Evolutionary conservation across 1,140 invertebrate species (phyloP).

Genomic region (Drosophila aff.): DNA sequence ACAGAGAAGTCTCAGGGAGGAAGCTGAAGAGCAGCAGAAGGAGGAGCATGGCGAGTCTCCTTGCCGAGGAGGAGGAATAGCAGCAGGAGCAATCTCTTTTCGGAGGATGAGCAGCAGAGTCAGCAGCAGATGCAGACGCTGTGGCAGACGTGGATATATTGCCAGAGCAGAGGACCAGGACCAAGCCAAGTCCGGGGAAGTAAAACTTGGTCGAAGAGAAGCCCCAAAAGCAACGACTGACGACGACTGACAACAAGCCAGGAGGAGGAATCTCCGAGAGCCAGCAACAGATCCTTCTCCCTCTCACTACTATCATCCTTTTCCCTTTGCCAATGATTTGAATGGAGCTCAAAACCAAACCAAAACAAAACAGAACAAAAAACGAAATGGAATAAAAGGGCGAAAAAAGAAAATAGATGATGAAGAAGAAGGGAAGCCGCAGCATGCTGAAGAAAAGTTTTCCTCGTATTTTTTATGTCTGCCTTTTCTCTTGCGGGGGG

Average conservation of each 20-base stretch:
- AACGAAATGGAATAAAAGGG: conserved; percentile 2
- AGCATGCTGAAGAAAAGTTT: conserved; percentile 52
- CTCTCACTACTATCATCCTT: background rate
- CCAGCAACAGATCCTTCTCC: conserved; percentile 32
- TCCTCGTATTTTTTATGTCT: conserved; percentile 18
- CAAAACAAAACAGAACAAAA: conserved; percentile 24
- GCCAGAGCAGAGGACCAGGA: conserved; percentile 33
- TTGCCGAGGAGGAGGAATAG: background rate
- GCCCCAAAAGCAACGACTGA: conserved; percentile 36
- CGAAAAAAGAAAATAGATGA: conserved; percentile 25
- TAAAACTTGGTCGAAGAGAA: conserved; percentile 37
- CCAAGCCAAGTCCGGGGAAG: conserved; percentile 6
- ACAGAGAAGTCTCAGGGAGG: background rate
- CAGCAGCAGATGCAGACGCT: conserved; percentile 58
- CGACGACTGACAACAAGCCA: conserved; percentile 40
- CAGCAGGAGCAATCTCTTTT: background rate
- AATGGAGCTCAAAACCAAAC: conserved; percentile 29
- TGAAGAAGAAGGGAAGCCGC: conserved; percentile 11
- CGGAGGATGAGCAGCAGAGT: background rate
- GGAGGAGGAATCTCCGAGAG: background rate
- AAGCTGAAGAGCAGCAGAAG: conserved; percentile 28
- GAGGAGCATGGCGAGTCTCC: background rate
- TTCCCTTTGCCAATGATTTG: conserved; percentile 22
- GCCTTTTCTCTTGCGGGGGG: conserved; percentile 8
- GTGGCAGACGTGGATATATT: conserved; percentile 79